Evolutionary conservation across 1,140 invertebrate species (phyloP).

Genomic region (Bombus ignitus): DNA sequence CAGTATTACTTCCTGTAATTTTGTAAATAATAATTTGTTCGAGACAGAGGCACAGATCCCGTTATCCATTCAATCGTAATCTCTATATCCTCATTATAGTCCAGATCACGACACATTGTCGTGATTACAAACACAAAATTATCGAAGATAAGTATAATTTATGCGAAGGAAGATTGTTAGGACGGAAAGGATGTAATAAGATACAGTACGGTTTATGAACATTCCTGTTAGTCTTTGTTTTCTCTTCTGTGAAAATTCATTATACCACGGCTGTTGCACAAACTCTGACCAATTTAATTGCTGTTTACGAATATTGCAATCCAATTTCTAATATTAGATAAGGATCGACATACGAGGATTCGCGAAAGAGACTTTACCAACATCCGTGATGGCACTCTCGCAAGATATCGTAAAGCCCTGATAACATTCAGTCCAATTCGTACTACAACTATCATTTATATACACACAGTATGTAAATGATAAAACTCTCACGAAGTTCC

Average conservation of each 20-base stretch:
- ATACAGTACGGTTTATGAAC: not conserved
- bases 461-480: too few species aligned
- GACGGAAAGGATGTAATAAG: not conserved
- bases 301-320: not conserved
- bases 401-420: not conserved
- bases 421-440: not conserved
- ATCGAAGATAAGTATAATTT: not conserved
- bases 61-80: slow-evolving; percentile 23
- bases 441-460: too few species aligned
- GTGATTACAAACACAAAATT: not conserved
- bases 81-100: not conserved
- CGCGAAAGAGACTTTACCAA: not conserved
- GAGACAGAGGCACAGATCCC: not conserved
- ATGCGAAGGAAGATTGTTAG: not conserved
- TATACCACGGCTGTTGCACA: not conserved
- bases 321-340: not conserved
- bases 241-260: not conserved
- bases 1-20: slow-evolving; percentile 1
- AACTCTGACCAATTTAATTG: not conserved
- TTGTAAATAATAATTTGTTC: not conserved
- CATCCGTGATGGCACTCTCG: not conserved
- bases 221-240: slow-evolving; percentile 22
- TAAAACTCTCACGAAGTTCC: too few species aligned
- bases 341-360: not conserved
- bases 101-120: not conserved